Base-by-base conservation (phyloP, 2,113 vertebrate genomes). In the Hemibagrus wyckioides region DNA sequence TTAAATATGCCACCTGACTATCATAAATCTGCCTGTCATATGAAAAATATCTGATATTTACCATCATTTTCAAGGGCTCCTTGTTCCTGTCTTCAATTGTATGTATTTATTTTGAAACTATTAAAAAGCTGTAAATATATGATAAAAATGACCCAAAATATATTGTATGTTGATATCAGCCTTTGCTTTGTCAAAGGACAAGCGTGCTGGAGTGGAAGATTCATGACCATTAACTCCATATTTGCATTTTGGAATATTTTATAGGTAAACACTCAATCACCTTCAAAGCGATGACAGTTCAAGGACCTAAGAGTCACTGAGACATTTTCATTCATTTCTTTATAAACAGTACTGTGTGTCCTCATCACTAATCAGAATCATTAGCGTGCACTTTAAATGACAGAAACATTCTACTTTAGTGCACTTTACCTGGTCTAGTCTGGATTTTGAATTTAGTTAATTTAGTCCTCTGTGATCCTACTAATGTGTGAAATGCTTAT, bases 201-300 rank as follows among this genome's bases (percentile, higher is more conserved):
- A 88, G 87, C 39, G 73, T 63, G 81, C 82, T 85, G 89, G 69
- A 89, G 87, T 87, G 86, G 85, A 91, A 91, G 90, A 91, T 90
- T 89, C 90, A 91, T 91, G 90, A 88, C 82, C 84, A 87, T 87
- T 87, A 89, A 85, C 69, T 88, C 79, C 69, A 87, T 89, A 89
- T 91, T 91, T 91, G 89, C 90, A 91, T 91, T 89, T 90, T 80
- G 61, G 88, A 88, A 91, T 91, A 91, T 91, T 91, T 91, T 91
- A 91, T 91, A 87, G 88, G 87, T 91, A 88, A 91, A 91, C 90
- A 91, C 89, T 91, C 90, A 91, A 91, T 91, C 90, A 91, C 87
- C 56, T 89, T 88, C 89, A 90, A 79, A 88, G 82, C 71, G 80
- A 79, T 91, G 90, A 91, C 90, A 88, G 90, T 90, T 91, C 90